phyloP scores from a whole-genome alignment of 2,797 vertebrate genomes.

The Sphenopsis melanotis region DNA sequence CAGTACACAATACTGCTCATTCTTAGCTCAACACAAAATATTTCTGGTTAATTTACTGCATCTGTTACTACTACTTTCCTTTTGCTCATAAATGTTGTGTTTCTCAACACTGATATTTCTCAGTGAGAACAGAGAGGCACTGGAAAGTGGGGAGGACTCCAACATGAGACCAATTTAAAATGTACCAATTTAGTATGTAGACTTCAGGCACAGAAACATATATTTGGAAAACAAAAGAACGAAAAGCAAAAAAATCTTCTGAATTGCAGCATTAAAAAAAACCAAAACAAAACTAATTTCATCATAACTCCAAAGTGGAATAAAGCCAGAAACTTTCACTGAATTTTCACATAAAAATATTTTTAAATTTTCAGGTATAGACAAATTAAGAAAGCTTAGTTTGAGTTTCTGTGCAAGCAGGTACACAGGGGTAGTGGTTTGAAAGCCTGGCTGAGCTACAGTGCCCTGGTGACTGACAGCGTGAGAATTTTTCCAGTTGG shows the following conservation, averaged over 20 bases:
- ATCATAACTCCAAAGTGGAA: not conserved
- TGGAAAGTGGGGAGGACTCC: not conserved
- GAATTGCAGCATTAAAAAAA: not conserved
- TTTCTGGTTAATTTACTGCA: constrained; percentile 25
- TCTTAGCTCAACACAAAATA: constrained; percentile 13
- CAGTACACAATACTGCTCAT: constrained; percentile 17
- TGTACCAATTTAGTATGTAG: not conserved
- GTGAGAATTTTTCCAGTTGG: constrained; percentile 22
- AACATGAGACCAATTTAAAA: not conserved
- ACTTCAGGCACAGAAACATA: not conserved
- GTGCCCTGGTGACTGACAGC: not conserved
- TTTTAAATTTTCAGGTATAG: not conserved
- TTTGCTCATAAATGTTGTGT: not conserved
- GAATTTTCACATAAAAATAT: not conserved
- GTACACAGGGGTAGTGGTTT: not conserved
- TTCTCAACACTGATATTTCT: constrained; percentile 1
- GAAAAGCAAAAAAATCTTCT: not conserved
- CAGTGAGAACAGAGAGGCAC: not conserved
- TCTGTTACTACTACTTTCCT: not conserved
- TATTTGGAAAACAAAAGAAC: not conserved
- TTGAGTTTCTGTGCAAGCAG: not conserved
- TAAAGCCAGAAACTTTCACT: not conserved
- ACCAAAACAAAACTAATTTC: not conserved
- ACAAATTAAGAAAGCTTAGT: not conserved
- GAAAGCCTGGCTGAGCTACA: not conserved